Evolutionary conservation across 2,888 invertebrate species (phyloP).

Genomic region (Patella caerulea): DNA sequence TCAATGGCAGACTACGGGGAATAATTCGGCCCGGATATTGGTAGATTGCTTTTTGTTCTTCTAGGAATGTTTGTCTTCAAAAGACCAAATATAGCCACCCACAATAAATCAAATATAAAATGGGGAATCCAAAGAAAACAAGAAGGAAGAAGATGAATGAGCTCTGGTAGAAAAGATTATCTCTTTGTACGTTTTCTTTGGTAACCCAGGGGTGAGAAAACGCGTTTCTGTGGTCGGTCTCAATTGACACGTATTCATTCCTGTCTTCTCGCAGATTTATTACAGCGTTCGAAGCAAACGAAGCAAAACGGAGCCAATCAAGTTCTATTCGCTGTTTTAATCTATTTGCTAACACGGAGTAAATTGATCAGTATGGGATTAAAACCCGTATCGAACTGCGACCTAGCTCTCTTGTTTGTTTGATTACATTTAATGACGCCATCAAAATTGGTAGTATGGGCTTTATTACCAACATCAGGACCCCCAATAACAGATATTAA

Average conservation of each 20-base stretch:
- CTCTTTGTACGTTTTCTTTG: background rate
- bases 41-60: no score
- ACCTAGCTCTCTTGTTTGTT: background rate
- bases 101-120: background rate
- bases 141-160: background rate
- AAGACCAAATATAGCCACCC: no score
- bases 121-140: background rate
- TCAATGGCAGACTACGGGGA: no score
- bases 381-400: conserved; percentile 11
- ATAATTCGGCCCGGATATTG: no score
- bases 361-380: conserved; percentile 12
- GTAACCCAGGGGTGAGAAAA: conserved; percentile 9
- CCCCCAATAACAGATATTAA: background rate
- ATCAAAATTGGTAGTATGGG: background rate
- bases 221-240: background rate
- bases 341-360: conserved; percentile 7
- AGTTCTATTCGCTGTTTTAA: conserved; percentile 10
- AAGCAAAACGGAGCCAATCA: conserved; percentile 3
- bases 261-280: conserved; percentile 10
- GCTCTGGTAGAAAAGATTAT: conserved; percentile 1
- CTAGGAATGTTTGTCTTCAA: no score
- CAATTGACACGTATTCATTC: conserved; percentile 3
- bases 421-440: conserved; percentile 10
- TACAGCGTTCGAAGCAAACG: background rate
- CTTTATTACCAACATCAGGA: background rate